Evolutionary conservation across 2,888 invertebrate genomes (phyloP), one percentile per base, ranked within the genome.

Genomic region (Julus scandinavius): DNA sequence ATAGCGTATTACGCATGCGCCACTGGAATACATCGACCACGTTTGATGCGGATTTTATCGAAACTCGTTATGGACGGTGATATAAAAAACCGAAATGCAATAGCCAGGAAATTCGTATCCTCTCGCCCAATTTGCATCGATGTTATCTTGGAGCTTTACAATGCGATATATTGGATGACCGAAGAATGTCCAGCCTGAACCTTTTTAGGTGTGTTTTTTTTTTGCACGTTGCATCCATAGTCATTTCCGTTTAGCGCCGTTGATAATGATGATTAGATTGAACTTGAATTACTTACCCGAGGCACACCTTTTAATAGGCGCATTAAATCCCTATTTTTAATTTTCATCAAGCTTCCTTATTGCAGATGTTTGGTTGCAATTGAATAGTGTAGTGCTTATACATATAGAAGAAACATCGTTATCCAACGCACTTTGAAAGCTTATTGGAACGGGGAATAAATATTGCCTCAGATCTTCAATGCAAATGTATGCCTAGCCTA

Each of bases 391-490:
- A 54, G 72, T 29, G n/a, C 63, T 5, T 20, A n/a, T 17, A 63
- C 63, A n/a, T n/a, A n/a, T 20, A 17, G 7, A 80, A 38, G 80
- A 11, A 80, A 80, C 29, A 13, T 80, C 3, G 80, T 80, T 80
- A 38, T 6, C 80, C 80, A 80, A 80, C 38, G 80, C 38, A 13
- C 11, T 54, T 54, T 7, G 3, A 17, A 54, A 17, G 54, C 54
- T 54, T 54, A 29, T 38, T 38, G 80, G 11, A 38, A 2, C 38
- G 38, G 29, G 29, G 29, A 29, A 15, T 15, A 80, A 80, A 80
- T 80, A 80, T 80, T 80, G 80, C 13, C 80, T 38, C 80, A 80
- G 80, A 80, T 80, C 80, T 80, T 29, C 38, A 13, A 80, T 80
- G 80, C 38, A 29, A 80, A 80, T 38, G 80, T 38, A 72, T 38